Percentiles rank a stretch among this genome's conserved stretches.
These are phyloP conservation scores for Pristionchus fissidentatus DNA, from an alignment of 2,888 invertebrate genomes.

Conservation along the genomic window DNA sequence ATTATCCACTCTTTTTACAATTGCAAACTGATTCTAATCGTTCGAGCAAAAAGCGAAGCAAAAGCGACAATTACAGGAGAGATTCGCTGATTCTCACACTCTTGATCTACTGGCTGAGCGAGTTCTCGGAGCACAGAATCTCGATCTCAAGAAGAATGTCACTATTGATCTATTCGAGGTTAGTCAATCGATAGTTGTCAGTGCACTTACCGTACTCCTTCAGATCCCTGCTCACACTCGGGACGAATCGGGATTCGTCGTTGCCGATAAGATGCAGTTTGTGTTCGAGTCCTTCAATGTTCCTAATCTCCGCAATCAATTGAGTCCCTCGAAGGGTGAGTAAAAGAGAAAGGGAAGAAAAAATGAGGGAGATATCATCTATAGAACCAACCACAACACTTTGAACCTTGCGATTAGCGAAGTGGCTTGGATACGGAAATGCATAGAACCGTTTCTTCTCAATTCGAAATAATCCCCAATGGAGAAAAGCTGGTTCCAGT, in stretches of 20 bases:
- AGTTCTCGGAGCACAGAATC: constrained; percentile 67
- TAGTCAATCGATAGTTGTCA: no score
- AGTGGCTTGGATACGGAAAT: no score
- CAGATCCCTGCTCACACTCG: constrained; percentile 53
- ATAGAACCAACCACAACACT: no score
- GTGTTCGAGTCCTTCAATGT: constrained; percentile 44
- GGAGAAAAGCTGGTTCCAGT: no score
- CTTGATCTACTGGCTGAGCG: constrained; percentile 63
- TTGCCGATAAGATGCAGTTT: constrained; percentile 68
- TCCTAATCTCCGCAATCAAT: constrained; percentile 38
- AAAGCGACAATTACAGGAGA: constrained; percentile 53
- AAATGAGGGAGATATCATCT: background rate
- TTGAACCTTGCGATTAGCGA: no score
- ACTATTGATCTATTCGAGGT: constrained; percentile 73
- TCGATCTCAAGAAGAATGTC: constrained; percentile 74
- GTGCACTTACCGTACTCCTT: background rate
- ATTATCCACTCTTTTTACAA: background rate
- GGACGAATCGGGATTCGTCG: constrained; percentile 74
- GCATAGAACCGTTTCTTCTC: background rate
- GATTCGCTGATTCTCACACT: constrained; percentile 63
- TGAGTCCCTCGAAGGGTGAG: background rate
- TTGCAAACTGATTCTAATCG: no score
- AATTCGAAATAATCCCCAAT: background rate
- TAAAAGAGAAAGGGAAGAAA: no score
- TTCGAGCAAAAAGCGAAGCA: no score